These are phyloP conservation scores for Parazoanthus darwini DNA, from an alignment of 92 coral and sea anemone species.

Conservation along the genomic window DNA sequence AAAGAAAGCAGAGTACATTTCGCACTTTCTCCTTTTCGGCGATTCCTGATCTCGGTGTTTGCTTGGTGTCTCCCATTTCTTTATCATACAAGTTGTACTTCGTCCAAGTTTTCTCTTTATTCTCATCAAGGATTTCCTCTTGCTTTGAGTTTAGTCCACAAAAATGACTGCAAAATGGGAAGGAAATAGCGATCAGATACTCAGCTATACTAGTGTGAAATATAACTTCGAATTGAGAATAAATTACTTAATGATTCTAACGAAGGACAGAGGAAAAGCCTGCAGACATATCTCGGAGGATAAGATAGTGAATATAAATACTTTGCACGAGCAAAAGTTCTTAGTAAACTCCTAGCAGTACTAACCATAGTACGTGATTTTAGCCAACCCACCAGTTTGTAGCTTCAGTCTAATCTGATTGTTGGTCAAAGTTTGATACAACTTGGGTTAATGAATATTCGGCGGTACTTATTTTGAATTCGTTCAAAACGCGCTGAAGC, in stretches of 20 bases:
- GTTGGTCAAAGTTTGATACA: too few species aligned
- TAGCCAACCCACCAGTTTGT: too few species aligned
- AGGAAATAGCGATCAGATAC: neutral
- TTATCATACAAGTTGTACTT: neutral
- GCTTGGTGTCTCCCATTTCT: neutral
- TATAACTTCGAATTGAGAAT: neutral
- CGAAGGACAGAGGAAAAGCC: neutral
- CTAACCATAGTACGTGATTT: too few species aligned
- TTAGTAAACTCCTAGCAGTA: too few species aligned
- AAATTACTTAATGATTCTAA: too few species aligned
- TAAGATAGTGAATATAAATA: neutral
- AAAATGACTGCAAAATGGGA: neutral
- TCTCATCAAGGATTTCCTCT: neutral
- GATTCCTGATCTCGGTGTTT: neutral
- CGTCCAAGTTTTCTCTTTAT: neutral
- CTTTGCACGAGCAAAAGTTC: neutral
- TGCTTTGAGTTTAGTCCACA: neutral
- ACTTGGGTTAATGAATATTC: too few species aligned
- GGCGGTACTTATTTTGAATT: too few species aligned
- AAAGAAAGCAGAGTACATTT: constrained; percentile 65
- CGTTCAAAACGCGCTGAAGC: too few species aligned
- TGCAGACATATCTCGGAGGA: neutral
- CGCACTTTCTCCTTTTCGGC: constrained; percentile 33
- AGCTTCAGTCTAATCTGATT: too few species aligned
- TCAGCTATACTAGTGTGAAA: neutral